Percentiles rank a stretch among this genome's conserved stretches.
Conservation (phyloP, 2,888 invertebrate species). For the Rhyacophila evoluta region DNA sequence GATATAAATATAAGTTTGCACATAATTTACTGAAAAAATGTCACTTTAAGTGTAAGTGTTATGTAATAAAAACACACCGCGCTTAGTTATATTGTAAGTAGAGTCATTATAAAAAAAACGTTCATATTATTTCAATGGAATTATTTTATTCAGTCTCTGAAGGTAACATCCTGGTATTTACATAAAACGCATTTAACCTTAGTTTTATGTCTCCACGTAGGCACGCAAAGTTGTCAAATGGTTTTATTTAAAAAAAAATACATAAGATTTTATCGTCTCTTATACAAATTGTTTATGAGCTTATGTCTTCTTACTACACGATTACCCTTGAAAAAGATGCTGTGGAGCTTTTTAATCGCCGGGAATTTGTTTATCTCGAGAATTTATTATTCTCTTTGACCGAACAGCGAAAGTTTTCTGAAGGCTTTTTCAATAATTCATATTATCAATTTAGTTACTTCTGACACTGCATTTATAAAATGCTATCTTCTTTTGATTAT, state of each 20-base stretch:
- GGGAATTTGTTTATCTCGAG: background rate
- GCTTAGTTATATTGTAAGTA: no score
- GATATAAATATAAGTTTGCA: no score
- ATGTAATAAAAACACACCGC: no score
- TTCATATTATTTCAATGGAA: no score
- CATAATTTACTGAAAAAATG: no score
- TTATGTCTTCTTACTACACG: background rate
- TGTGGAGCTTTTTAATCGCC: background rate
- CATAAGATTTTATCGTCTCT: background rate
- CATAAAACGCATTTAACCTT: background rate
- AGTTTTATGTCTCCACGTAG: background rate
- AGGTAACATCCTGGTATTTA: slow-evolving; percentile 11
- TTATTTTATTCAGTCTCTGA: background rate
- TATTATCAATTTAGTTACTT: background rate
- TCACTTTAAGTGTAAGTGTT: no score
- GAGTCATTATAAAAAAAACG: no score
- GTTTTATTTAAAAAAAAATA: background rate
- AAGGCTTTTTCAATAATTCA: background rate
- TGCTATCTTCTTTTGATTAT: background rate
- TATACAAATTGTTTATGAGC: background rate
- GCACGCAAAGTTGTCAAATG: background rate
- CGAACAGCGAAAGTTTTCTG: background rate
- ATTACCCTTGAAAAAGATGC: slow-evolving; percentile 1
- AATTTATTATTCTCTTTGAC: slow-evolving; percentile 11
- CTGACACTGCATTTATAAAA: background rate